Evolutionary conservation across 2,113 vertebrate species (phyloP).

Genomic region (Percopsis transmontana): DNA sequence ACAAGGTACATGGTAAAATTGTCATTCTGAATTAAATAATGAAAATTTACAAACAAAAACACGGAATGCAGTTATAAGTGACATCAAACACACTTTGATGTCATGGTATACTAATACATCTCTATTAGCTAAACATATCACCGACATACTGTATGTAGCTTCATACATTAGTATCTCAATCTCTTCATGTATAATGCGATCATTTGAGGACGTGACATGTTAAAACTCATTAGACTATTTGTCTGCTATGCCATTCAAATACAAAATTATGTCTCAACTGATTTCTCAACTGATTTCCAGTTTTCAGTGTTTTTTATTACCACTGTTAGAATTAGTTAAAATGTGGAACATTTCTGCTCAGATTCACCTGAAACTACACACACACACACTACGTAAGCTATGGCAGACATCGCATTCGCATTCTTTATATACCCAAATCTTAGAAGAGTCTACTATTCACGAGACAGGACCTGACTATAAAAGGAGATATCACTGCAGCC

Average conservation of each 20-base stretch:
- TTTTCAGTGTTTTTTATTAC: not conserved
- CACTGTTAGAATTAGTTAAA: constrained; percentile 14
- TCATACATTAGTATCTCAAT: constrained; percentile 10
- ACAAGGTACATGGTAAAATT: too few species aligned
- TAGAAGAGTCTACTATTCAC: too few species aligned
- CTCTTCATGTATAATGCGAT: constrained; percentile 4
- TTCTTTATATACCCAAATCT: too few species aligned
- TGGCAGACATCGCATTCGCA: too few species aligned
- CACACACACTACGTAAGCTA: too few species aligned
- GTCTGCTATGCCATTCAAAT: too few species aligned
- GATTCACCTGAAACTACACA: constrained; percentile 40
- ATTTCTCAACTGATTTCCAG: too few species aligned
- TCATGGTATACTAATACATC: not conserved
- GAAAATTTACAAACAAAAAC: too few species aligned
- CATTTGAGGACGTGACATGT: constrained; percentile 19
- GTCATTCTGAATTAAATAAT: too few species aligned
- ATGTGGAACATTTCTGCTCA: constrained; percentile 26
- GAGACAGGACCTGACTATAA: too few species aligned
- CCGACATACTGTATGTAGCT: constrained; percentile 11
- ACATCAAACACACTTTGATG: not conserved
- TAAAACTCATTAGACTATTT: not conserved
- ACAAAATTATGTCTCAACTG: too few species aligned
- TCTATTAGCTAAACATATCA: constrained; percentile 11
- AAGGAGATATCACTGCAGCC: too few species aligned
- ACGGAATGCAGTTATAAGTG: not conserved